Evolutionary conservation across 2,113 vertebrate species (phyloP).

Genomic region (Gallinago media): DNA sequence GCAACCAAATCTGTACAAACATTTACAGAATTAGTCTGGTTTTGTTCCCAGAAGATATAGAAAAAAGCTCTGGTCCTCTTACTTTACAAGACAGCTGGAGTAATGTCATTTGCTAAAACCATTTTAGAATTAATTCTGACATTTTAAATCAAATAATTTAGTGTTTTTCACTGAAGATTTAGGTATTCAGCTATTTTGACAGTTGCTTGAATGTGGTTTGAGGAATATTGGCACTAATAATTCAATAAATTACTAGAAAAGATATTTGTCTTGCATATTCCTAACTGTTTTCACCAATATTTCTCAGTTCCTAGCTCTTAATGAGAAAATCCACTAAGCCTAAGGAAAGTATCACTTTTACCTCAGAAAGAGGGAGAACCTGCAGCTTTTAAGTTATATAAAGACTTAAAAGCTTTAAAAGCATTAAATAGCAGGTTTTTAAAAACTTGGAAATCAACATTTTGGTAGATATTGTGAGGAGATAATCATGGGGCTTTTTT

Average conservation of each 20-base stretch:
- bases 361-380: neutral
- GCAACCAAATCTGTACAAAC: neutral
- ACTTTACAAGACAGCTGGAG: neutral
- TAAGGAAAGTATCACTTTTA: neutral
- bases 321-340: neutral
- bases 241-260: conserved; percentile 2
- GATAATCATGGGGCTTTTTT: neutral
- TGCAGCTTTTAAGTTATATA: neutral
- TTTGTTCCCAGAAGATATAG: neutral
- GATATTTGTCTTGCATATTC: neutral
- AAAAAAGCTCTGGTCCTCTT: neutral
- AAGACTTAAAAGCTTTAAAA: neutral
- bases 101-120: neutral
- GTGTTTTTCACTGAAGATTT: neutral
- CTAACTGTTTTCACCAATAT: neutral
- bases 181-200: neutral
- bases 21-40: neutral
- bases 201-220: neutral
- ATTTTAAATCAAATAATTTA: neutral
- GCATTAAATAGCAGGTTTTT: neutral
- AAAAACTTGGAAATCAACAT: neutral
- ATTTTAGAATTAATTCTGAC: neutral
- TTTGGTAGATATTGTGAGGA: neutral
- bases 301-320: neutral
- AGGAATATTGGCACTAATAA: neutral